Base-by-base conservation (phyloP, 2,797 vertebrate genomes). In the Acomys russatus region DNA sequence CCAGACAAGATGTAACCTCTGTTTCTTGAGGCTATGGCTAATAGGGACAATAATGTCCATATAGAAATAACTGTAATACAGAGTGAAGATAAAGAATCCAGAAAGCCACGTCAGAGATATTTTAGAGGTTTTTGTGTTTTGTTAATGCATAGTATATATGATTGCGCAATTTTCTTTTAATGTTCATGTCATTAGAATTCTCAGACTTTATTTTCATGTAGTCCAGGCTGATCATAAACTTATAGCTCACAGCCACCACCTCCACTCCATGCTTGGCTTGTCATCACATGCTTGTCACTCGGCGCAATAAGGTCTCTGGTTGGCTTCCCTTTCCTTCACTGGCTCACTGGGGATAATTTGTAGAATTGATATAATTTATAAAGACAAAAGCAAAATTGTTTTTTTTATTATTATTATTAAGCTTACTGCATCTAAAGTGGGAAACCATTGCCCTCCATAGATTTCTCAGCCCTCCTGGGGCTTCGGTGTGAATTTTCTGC, bases 351-450 rank as follows among this genome's bases (percentile, higher is more conserved):
- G 22, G 17, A 70, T 44, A 79, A 83, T 76, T 66, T 70, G 35
- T 33, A 38, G 44, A 88, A 70, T 84, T 94, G 70, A 56, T 86
- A 59, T 63, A 79, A n/a, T 54, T 74, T 90, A 90, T 77, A 83
- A 51, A 89, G 56, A 78, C 44, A 66, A 91, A 93, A 35, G 20
- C n/a, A 91, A 85, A 89, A 89, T 28, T 14, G 56, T 71, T 85
- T 8, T 1, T n/a, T 76, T 70, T 84, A 76, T n/a, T n/a, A n/a
- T n/a, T n/a, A n/a, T n/a, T n/a, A 44, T 44, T 44, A 84, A 85
- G 30, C 5, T 80, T 66, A 28, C 25, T 83, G 8, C 51, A 84
- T 73, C 77, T 92, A 44, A 88, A 93, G 78, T 35, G 49, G 18
- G 54, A 74, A 17, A 85, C 33, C 35, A 73, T 71, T 93, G 74